Conservation (phyloP, 2,797 vertebrate genomes). For the Pipistrellus pygmaeus region DNA sequence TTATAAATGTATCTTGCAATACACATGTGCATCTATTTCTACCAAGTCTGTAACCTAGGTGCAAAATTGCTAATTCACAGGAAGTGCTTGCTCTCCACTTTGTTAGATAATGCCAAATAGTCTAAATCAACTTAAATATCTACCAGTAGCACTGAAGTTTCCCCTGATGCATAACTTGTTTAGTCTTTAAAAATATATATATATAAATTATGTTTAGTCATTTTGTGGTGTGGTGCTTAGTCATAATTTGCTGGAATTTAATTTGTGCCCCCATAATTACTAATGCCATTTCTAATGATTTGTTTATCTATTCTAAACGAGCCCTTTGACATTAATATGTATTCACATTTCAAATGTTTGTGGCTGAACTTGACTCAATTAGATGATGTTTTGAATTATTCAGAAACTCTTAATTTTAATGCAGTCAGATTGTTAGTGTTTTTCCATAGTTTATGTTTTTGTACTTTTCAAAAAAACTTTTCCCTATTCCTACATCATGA, state of each 20-base stretch:
- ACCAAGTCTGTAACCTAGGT: background rate
- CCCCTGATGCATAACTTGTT: background rate
- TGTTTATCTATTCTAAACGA: background rate
- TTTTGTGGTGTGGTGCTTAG: background rate
- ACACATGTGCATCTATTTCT: background rate
- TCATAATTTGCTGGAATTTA: background rate
- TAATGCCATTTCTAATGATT: background rate
- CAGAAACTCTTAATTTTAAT: background rate
- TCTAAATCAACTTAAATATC: background rate
- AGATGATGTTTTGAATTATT: background rate
- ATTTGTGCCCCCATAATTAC: background rate
- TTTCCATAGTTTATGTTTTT: background rate
- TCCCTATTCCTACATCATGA: background rate
- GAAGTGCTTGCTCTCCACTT: conserved; percentile 6
- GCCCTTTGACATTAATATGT: background rate
- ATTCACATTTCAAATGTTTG: background rate
- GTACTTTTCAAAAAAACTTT: background rate
- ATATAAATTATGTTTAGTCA: background rate
- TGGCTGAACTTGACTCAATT: background rate
- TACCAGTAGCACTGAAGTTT: background rate
- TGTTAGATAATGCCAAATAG: background rate
- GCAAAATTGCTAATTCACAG: background rate
- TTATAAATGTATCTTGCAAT: background rate
- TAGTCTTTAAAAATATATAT: background rate
- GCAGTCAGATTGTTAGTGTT: background rate